Evolutionary conservation across 2,113 vertebrate species (phyloP).

Genomic region (Gallinago paraguaiae): DNA sequence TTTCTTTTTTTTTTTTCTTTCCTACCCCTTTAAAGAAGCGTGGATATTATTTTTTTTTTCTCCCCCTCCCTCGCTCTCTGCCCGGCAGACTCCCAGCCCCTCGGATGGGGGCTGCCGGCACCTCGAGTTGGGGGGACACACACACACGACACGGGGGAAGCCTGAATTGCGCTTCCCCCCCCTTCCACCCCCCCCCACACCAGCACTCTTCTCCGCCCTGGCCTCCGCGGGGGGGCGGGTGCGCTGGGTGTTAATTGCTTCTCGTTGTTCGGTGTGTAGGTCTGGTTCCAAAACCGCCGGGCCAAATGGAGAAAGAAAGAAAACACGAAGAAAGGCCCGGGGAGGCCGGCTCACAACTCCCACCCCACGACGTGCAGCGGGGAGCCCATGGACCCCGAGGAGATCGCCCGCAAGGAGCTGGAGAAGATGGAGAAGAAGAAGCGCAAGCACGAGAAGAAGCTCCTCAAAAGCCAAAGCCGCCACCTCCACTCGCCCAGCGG

Average conservation of each 20-base stretch:
- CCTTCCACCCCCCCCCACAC: neutral
- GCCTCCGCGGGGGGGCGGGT: conserved; percentile 16
- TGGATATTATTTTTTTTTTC: neutral
- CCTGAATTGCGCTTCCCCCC: neutral
- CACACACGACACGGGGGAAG: neutral
- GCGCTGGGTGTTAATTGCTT: conserved; percentile 68
- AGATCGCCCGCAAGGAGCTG: conserved; percentile 94
- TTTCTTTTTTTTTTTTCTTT: too few species aligned
- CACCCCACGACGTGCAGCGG: conserved; percentile 98
- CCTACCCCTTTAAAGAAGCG: neutral
- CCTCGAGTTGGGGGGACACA: neutral
- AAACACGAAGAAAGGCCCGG: conserved; percentile 97
- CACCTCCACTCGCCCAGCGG: conserved; percentile 79
- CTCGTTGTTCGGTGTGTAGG: conserved; percentile 82
- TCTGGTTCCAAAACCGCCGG: conserved; percentile 98
- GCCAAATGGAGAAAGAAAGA: conserved; percentile 99
- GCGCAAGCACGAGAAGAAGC: conserved; percentile 93
- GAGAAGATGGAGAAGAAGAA: conserved; percentile 96
- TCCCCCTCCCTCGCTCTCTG: neutral
- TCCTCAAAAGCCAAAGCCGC: conserved; percentile 91
- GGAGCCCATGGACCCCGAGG: conserved; percentile 97
- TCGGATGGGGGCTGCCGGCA: neutral
- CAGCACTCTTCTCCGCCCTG: neutral
- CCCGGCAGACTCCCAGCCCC: neutral
- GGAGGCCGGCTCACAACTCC: conserved; percentile 96